Base-by-base conservation (phyloP, 2,888 invertebrate genomes). In the Caenorhabditis becei region DNA sequence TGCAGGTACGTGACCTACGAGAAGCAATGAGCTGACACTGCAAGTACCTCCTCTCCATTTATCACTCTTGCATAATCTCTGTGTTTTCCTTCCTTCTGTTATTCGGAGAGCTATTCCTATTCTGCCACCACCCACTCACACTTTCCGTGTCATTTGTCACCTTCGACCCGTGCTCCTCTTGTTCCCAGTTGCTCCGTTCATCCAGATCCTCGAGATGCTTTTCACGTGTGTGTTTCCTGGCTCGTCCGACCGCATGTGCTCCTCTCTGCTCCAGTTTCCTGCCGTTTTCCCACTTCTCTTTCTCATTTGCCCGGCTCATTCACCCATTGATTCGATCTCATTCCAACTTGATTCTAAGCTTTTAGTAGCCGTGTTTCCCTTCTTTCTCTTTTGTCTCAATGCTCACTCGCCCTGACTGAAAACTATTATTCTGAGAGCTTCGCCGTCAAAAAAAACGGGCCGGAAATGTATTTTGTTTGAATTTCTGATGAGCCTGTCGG, bases 401-500 rank as follows among this genome's bases (percentile, higher is more conserved):
- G 4, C 49, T 18, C 58, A n/a, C 35, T n/a, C 20, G 24, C 18
- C n/a, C n/a, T n/a, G n/a, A n/a, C n/a, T 24, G 4, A 61, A 61
- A 71, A 53, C 49, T 28, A 54, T 35, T 32, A 37, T 35, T 58
- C 18, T 58, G 20, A 3, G 58, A 35, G 58, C 20, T 3, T 28
- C 8, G 28, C 16, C 10, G 4, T 2, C 18, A 1, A 10, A 53
- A 53, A 53, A 53, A 53, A 26, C 23, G 53, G 24, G 58, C 32
- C 23, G 32, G 7, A 32, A 28, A 28, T 58, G 41, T 41, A 24
- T 72, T 66, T 66, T 66, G 74, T 74, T 65, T 74, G 66, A 74
- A 74, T 74, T 74, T 74, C 59, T 74, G 74, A 74, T 74, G 65
- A 56, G 54, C 44, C 23, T 72, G 71, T 71, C 71, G 54, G 61